phyloP scores from a whole-genome alignment of 1,140 invertebrate genomes.

The Habropoda laboriosa region DNA sequence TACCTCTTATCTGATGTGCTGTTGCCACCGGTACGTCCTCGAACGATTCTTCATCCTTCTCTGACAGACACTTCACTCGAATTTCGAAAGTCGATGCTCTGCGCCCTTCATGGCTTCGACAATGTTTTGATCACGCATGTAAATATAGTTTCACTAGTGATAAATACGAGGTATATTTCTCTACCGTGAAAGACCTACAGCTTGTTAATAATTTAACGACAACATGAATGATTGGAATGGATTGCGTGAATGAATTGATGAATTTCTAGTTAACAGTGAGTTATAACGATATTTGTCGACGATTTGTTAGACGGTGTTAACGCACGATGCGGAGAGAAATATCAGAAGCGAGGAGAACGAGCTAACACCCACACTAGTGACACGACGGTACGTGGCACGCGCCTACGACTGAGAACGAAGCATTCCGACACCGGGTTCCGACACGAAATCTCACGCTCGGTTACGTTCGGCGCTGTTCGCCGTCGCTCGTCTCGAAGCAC shows the following conservation, averaged over 20 bases:
- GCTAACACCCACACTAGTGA: neutral
- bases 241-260: too few species aligned
- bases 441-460: slow-evolving; percentile 73
- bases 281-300: neutral
- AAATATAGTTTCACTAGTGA: neutral
- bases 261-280: neutral
- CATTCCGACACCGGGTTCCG: slow-evolving; percentile 75
- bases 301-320: neutral
- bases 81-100: neutral
- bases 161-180: neutral
- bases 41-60: slow-evolving; percentile 1
- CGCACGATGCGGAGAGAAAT: neutral
- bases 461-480: slow-evolving; percentile 66
- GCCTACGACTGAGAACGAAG: slow-evolving; percentile 74
- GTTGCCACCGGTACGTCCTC: neutral
- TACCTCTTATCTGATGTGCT: slow-evolving; percentile 24
- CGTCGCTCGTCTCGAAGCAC: slow-evolving; percentile 70
- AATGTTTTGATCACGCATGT: neutral
- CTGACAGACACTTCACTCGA: neutral
- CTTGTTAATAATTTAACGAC: neutral
- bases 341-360: neutral
- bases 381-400: slow-evolving; percentile 68
- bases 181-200: neutral
- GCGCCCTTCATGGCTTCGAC: neutral
- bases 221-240: neutral